Evolutionary conservation across 1,140 invertebrate genomes (phyloP).

Genomic region (Drosophila nannoptera): DNA sequence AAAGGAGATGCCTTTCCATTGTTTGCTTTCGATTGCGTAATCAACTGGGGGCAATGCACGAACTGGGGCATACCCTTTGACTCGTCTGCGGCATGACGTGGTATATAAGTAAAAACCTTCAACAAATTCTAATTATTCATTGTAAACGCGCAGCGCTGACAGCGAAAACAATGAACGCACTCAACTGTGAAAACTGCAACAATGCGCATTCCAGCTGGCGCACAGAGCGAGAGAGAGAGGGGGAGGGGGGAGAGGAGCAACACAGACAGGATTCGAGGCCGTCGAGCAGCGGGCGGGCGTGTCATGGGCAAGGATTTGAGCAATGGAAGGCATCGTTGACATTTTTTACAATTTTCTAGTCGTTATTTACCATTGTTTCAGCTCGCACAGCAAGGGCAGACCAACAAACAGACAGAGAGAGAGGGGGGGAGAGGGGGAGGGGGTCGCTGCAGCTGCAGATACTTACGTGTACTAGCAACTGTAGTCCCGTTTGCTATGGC

Average conservation of each 20-base stretch:
- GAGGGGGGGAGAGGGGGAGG: conserved; percentile 18
- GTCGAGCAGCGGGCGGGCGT: conserved; percentile 27
- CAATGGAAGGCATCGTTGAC: conserved; percentile 66
- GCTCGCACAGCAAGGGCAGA: conserved; percentile 41
- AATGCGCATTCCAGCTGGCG: conserved; percentile 64
- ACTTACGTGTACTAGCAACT: conserved; percentile 1
- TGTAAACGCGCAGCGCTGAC: conserved; percentile 69
- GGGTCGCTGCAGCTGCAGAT: conserved; percentile 13
- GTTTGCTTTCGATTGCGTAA: background rate
- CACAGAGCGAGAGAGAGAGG: background rate
- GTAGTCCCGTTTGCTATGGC: conserved; percentile 55
- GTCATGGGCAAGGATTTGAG: conserved; percentile 64
- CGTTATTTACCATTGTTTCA: conserved; percentile 75
- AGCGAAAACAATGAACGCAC: conserved; percentile 72
- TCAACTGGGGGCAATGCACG: background rate
- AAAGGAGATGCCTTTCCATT: too few species aligned
- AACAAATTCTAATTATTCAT: conserved; percentile 72
- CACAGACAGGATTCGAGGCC: background rate
- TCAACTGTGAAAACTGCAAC: conserved; percentile 73
- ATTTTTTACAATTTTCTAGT: conserved; percentile 76
- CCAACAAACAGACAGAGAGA: background rate
- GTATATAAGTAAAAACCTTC: conserved; percentile 55
- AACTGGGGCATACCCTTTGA: conserved; percentile 11
- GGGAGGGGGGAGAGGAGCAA: background rate
- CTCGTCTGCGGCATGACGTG: background rate